A percentile compares a stretch with the other conserved stretches of the same genome.
These are phyloP conservation scores for Tetraneura akinire DNA, from an alignment of 1,140 invertebrate genomes.

Conservation along the genomic window DNA sequence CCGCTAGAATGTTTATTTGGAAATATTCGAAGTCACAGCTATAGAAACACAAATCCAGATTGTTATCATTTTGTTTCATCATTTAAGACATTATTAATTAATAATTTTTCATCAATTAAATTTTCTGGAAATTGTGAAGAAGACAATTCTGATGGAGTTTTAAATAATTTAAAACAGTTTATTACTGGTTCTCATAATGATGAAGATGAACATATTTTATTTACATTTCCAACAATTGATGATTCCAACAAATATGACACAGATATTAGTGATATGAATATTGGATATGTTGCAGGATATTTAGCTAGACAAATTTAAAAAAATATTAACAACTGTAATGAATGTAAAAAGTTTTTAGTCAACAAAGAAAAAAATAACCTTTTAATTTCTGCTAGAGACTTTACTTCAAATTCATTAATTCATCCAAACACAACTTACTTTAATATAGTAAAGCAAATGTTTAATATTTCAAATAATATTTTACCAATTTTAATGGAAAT, in stretches of 20 bases:
- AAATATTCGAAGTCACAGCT: background rate
- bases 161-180: background rate
- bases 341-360: background rate
- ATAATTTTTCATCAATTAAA: background rate
- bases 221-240: background rate
- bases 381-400: background rate
- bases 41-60: constrained; percentile 31
- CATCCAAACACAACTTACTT: background rate
- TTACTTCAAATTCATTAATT: background rate
- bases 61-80: constrained; percentile 1
- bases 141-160: background rate
- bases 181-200: background rate
- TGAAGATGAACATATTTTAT: background rate
- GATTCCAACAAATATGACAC: background rate
- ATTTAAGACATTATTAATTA: background rate
- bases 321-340: background rate
- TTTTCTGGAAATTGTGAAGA: background rate
- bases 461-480: background rate
- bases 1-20: background rate
- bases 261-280: background rate
- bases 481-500: background rate
- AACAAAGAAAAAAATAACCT: background rate
- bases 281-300: constrained; percentile 3
- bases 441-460: background rate
- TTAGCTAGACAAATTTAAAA: background rate